Percentiles rank a stretch among this genome's conserved stretches.
Evolutionary conservation across 2,797 vertebrate genomes (phyloP).

Genomic region (Artibeus jamaicensis): DNA sequence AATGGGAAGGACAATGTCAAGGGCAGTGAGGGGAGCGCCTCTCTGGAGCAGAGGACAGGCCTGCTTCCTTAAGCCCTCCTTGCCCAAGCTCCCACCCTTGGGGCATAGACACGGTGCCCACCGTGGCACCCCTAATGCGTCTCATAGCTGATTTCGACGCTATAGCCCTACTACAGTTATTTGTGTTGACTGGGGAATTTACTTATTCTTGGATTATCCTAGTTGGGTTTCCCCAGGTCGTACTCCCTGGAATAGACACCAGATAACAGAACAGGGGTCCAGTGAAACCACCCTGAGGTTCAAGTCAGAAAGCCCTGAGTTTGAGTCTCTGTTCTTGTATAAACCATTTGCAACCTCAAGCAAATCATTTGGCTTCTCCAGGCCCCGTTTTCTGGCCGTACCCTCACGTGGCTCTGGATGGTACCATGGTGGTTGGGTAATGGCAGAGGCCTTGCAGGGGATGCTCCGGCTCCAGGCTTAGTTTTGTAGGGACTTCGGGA

Average conservation of each 20-base stretch:
- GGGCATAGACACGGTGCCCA: background rate
- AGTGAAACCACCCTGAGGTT: background rate
- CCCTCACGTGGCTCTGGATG: background rate
- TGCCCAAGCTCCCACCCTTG: background rate
- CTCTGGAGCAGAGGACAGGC: background rate
- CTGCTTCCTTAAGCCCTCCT: background rate
- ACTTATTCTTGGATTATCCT: background rate
- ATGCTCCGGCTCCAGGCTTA: background rate
- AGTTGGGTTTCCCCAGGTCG: background rate
- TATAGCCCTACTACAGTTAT: background rate
- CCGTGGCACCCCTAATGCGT: background rate
- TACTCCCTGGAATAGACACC: background rate
- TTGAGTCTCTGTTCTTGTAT: background rate
- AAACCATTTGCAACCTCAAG: background rate
- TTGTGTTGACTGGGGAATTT: background rate
- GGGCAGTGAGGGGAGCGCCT: background rate
- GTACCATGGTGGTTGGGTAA: background rate
- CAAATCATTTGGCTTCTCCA: background rate
- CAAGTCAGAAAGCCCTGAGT: background rate
- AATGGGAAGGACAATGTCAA: background rate
- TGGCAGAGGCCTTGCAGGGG: background rate
- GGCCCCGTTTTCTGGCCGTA: background rate
- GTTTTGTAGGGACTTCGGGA: background rate
- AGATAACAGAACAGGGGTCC: background rate
- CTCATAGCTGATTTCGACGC: background rate